Evolutionary conservation across 2,113 vertebrate genomes (phyloP).

Genomic region (human (Homo sapiens)): GRCh38 chr3:156760501-156761000

Average conservation of each 20-base stretch:
- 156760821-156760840: not conserved
- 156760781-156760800: constrained; percentile 17
- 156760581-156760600: not conserved
- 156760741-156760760: constrained; percentile 67
- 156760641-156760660: constrained; percentile 39
- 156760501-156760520: not conserved
- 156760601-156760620: not conserved
- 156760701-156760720: constrained; percentile 10
- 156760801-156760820: constrained; percentile 56
- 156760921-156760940: not conserved
- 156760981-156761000: constrained; percentile 36
- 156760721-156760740: constrained; percentile 64
- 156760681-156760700: constrained; percentile 11
- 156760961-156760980: not conserved
- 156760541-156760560: not conserved
- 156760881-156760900: not conserved
- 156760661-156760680: constrained; percentile 56
- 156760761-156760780: not conserved
- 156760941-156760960: constrained; percentile 48
- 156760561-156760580: not conserved
- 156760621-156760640: not conserved
- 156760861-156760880: constrained; percentile 15
- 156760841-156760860: not conserved
- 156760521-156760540: not conserved
- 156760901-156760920: constrained; percentile 31